Percentiles rank a stretch among this genome's conserved stretches.
Conservation (phyloP, 2,113 vertebrate species). For the Arvicanthis niloticus region DNA sequence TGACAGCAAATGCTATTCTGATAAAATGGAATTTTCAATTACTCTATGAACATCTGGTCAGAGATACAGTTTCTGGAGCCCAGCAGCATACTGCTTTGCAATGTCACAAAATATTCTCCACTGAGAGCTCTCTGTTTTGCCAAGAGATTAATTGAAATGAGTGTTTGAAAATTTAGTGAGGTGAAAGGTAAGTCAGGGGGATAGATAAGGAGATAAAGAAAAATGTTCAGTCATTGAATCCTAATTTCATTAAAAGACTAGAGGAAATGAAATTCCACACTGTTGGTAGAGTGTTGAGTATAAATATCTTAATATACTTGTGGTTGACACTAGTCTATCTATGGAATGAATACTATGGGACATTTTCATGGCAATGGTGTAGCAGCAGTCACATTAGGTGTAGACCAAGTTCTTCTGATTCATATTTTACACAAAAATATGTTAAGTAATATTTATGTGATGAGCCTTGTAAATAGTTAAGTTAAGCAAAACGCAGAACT, state of each 20-base stretch:
- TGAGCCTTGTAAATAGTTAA: slow-evolving; percentile 52
- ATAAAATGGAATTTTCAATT: slow-evolving; percentile 92
- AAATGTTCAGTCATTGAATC: slow-evolving; percentile 52
- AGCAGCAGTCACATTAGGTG: not conserved
- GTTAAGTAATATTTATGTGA: slow-evolving; percentile 64
- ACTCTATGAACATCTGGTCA: slow-evolving; percentile 88
- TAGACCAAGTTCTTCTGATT: not conserved
- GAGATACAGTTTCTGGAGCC: slow-evolving; percentile 74
- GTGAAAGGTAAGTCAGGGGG: slow-evolving; percentile 56
- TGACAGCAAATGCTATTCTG: slow-evolving; percentile 89
- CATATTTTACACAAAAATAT: slow-evolving; percentile 59
- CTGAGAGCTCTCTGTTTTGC: slow-evolving; percentile 68
- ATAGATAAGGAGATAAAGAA: slow-evolving; percentile 61
- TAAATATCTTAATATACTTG: not conserved
- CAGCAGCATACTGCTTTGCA: slow-evolving; percentile 63
- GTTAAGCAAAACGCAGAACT: slow-evolving; percentile 62
- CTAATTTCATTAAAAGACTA: slow-evolving; percentile 66
- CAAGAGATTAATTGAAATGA: slow-evolving; percentile 76
- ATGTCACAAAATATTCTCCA: slow-evolving; percentile 79
- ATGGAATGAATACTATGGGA: not conserved
- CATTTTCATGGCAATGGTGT: slow-evolving; percentile 60
- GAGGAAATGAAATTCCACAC: slow-evolving; percentile 64
- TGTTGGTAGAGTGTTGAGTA: slow-evolving; percentile 35
- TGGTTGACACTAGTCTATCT: not conserved
- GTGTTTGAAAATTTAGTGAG: slow-evolving; percentile 66